Conservation (phyloP, 2,113 vertebrate genomes). For the Catharus minimus region DNA sequence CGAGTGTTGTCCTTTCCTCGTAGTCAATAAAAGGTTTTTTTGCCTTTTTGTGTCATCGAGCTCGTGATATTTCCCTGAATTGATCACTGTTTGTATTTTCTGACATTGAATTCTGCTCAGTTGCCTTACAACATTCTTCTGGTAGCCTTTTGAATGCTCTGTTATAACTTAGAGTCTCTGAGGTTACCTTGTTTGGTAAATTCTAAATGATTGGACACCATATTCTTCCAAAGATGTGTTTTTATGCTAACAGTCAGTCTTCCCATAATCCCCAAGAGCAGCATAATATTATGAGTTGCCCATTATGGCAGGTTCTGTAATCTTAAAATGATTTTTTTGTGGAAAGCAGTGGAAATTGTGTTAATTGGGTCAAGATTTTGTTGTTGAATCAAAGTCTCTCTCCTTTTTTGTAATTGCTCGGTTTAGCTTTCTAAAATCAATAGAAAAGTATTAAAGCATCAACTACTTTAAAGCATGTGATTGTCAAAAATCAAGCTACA, state of each 20-base stretch:
- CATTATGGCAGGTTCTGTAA: neutral
- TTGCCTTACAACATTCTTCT: neutral
- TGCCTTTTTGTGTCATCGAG: neutral
- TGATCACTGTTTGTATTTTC: neutral
- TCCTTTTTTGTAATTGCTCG: neutral
- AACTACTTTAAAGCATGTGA: neutral
- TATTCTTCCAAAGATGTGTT: neutral
- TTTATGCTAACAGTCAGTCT: neutral
- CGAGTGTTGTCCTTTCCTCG: neutral
- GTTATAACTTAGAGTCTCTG: neutral
- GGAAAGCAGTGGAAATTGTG: accelerated
- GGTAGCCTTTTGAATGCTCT: neutral
- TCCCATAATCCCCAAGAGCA: neutral
- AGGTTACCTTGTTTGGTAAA: neutral
- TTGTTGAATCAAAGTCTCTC: neutral
- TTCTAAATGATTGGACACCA: neutral
- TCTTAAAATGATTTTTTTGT: accelerated
- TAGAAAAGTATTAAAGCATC: neutral
- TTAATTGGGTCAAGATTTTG: neutral
- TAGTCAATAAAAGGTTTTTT: neutral
- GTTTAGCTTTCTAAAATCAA: neutral
- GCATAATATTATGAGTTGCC: neutral
- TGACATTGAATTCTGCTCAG: neutral
- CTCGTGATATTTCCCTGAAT: neutral
- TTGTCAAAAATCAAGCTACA: neutral